Conservation (phyloP, 2,113 vertebrate species). For the Notothenia rossii region DNA sequence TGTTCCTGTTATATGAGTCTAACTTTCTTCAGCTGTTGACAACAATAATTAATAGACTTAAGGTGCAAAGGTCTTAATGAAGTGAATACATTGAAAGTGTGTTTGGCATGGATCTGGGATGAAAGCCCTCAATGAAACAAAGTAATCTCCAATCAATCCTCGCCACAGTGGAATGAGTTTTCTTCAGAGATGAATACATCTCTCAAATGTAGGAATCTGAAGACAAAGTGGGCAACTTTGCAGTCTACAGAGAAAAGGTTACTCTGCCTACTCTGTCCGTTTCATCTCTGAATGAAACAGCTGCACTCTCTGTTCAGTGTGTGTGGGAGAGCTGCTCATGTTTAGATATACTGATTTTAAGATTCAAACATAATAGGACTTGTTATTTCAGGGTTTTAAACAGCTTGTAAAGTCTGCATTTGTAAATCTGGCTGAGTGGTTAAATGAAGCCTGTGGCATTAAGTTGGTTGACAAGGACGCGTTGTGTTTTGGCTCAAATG, state of each 20-base stretch:
- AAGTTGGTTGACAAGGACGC: conserved; percentile 49
- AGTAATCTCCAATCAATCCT: conserved; percentile 3
- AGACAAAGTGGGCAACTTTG: not conserved
- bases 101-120: not conserved
- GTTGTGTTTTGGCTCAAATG: conserved; percentile 64
- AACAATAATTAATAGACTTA: not conserved
- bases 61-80: conserved; percentile 11
- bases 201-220: conserved; percentile 11
- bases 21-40: not conserved
- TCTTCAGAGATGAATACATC: conserved; percentile 12
- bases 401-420: conserved; percentile 14
- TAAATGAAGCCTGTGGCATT: conserved; percentile 44
- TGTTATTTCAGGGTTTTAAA: conserved; percentile 16
- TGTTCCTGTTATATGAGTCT: too few relatives aligned
- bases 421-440: conserved; percentile 38
- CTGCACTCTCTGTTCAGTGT: conserved; percentile 25
- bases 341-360: conserved; percentile 30
- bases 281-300: conserved; percentile 18
- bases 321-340: conserved; percentile 2
- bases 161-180: not conserved
- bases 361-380: conserved; percentile 13
- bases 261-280: conserved; percentile 4
- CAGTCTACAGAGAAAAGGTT: not conserved
- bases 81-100: not conserved
- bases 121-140: not conserved